Base-by-base conservation (phyloP, 2,797 vertebrate species). In the Gastrophryne carolinensis region DNA sequence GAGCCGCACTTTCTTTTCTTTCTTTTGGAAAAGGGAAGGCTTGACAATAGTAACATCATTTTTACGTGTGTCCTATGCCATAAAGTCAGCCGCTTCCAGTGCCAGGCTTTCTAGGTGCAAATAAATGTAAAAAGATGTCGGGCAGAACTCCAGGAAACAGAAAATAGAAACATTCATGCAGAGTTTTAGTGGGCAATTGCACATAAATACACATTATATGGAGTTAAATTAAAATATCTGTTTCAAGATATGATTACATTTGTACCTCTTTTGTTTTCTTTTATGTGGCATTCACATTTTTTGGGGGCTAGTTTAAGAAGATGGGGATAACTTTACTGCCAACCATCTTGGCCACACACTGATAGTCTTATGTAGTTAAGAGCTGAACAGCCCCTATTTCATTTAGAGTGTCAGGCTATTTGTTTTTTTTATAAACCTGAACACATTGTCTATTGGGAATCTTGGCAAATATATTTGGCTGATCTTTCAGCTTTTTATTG, bases 51-150 rank as follows among this genome's bases (percentile, higher is more conserved):
- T 64, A 32, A 21, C 67, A 56, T 47, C 21, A 54, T 41, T 63
- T 53, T 73, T 70, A 77, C 70, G 19, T 11, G 2, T 6, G 47
- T 64, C 53, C 75, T 67, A 71, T 85, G 82, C 30, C 49, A 19
- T 73, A 74, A 49, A 26, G 37, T 66, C 26, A 44, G 32, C 79
- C 39, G 49, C 63, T 17, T 24, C 5, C 44, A 24, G 2, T 27
- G 49, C 41, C 67, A 79, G 34, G 2, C 21, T 26, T 50, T 10
- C 69, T 70, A 81, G 75, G 67, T 64, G 73, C 72, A 34, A 63
- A 47, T 64, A 53, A 52, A 15, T 35, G 8, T 8, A 37, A 10
- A 2, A 54, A 67, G 30, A 23, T 19, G 23, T 29, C 8, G 27
- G 44, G 27, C 64, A 53, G 30, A 19, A 23, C 30, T 52, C 19